phyloP scores from a whole-genome alignment of 2,888 invertebrate species.

The Micropterix aruncella region DNA sequence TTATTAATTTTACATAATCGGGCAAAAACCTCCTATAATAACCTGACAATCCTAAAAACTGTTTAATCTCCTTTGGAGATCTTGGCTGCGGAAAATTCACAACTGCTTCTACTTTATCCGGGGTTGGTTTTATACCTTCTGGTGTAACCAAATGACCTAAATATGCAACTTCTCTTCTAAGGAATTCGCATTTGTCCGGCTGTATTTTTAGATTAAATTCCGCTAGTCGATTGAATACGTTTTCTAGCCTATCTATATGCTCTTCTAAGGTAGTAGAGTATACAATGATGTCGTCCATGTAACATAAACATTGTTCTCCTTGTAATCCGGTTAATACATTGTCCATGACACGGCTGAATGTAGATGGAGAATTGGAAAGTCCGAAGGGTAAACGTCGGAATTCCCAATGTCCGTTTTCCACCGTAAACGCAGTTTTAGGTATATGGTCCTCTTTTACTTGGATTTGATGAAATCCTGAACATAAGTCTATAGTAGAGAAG shows the following conservation, averaged over 20 bases:
- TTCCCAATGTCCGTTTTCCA: slow-evolving; percentile 16
- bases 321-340: slow-evolving; percentile 13
- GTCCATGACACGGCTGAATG: slow-evolving; percentile 19
- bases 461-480: slow-evolving; percentile 16
- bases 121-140: slow-evolving; percentile 9
- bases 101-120: slow-evolving; percentile 11
- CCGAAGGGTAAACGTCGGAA: slow-evolving; percentile 17
- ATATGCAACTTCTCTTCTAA: slow-evolving; percentile 12
- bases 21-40: slow-evolving; percentile 16
- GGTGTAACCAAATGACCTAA: slow-evolving; percentile 12
- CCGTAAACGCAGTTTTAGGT: slow-evolving; percentile 16
- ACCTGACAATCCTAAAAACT: slow-evolving; percentile 14
- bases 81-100: slow-evolving; percentile 13
- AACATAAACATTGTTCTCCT: slow-evolving; percentile 11
- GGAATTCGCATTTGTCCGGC: no score
- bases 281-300: slow-evolving; percentile 16
- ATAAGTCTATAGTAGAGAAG: slow-evolving; percentile 14
- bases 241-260: slow-evolving; percentile 9
- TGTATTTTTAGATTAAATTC: slow-evolving; percentile 13
- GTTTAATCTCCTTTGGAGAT: slow-evolving; percentile 6
- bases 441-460: slow-evolving; percentile 11
- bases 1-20: slow-evolving; percentile 14
- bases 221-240: slow-evolving; percentile 11
- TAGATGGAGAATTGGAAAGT: slow-evolving; percentile 16
- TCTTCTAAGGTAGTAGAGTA: no score